A percentile compares a stretch with the other conserved stretches of the same genome.
Conservation (phyloP, 2,797 vertebrate genomes). For the Setipinna tenuifilis region DNA sequence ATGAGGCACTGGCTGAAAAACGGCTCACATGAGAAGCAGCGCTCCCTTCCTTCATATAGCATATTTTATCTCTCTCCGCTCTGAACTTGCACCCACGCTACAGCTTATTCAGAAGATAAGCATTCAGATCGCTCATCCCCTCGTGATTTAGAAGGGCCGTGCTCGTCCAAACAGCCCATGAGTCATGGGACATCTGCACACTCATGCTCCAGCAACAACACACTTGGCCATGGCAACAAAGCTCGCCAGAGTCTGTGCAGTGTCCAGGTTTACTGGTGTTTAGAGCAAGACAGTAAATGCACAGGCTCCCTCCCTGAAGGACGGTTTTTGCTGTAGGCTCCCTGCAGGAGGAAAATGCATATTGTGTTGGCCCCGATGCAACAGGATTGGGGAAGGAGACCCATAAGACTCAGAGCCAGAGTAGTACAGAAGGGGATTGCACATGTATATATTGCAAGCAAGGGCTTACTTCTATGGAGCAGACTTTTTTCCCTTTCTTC, state of each 20-base stretch:
- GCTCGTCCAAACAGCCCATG: not conserved
- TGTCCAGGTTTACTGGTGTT: not conserved
- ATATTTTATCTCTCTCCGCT: not conserved
- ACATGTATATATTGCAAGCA: not conserved
- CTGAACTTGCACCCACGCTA: not conserved
- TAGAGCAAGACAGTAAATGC: not conserved
- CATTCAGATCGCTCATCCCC: not conserved
- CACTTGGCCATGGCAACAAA: slow-evolving; percentile 3
- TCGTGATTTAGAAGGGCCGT: not conserved
- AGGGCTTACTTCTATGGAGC: not conserved
- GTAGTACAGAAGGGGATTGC: not conserved
- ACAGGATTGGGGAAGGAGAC: not conserved
- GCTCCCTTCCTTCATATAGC: not conserved
- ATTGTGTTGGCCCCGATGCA: not conserved
- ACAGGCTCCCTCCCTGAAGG: not conserved
- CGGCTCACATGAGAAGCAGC: not conserved
- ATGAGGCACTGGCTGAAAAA: not conserved
- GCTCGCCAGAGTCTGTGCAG: not conserved
- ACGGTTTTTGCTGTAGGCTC: not conserved
- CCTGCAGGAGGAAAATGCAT: not conserved
- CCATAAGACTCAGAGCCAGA: not conserved
- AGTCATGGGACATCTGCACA: slow-evolving; percentile 12
- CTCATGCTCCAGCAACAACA: not conserved
- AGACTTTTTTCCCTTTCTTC: not conserved
- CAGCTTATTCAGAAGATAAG: not conserved